Conservation (phyloP, 1,140 invertebrate genomes). For the Chionoecetes opilio region DNA sequence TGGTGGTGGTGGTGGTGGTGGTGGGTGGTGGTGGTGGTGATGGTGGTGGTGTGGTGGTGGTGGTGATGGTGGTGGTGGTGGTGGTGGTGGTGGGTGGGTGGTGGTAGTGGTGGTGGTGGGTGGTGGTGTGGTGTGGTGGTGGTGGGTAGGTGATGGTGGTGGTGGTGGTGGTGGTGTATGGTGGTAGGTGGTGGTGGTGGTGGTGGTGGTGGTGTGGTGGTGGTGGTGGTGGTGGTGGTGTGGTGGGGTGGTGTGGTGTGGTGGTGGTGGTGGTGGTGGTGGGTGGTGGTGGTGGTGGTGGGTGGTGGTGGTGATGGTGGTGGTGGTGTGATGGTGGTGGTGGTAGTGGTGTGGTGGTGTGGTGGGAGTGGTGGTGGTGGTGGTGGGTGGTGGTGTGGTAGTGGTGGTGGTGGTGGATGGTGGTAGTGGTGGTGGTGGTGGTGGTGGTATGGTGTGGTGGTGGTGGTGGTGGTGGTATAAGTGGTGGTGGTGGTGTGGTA, state of each 20-base stretch:
- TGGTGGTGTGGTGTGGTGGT: not conserved
- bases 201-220: not conserved
- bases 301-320: not conserved
- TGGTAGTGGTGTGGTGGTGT: no score
- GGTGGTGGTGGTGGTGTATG: not conserved
- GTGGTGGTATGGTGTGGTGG: no score
- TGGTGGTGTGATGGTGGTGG: not conserved
- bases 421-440: not conserved
- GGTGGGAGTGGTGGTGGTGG: not conserved
- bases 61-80: not conserved
- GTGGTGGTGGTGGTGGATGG: not conserved
- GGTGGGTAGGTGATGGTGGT: not conserved
- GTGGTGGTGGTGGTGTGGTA: not conserved
- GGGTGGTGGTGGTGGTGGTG: not conserved
- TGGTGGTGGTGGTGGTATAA: not conserved
- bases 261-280: not conserved
- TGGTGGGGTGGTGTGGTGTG: no score
- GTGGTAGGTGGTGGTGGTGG: not conserved
- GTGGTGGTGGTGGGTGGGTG: not conserved
- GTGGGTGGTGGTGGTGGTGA: not conserved
- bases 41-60: no score
- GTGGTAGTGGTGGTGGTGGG: not conserved
- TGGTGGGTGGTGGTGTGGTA: not conserved
- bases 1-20: not conserved
- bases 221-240: not conserved